Base-by-base conservation (phyloP, 2,113 vertebrate genomes). In the Amblyopsis rosae region DNA sequence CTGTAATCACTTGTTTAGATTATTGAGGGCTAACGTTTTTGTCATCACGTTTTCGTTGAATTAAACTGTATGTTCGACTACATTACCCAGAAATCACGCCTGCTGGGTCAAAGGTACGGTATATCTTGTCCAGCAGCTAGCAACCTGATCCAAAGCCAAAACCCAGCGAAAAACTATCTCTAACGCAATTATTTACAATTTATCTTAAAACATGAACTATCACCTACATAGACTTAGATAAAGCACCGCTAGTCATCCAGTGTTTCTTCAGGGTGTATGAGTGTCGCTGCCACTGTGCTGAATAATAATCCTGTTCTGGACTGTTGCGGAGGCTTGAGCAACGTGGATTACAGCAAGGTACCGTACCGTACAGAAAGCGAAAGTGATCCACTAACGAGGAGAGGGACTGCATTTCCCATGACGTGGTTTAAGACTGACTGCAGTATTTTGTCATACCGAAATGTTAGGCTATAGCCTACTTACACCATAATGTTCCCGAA, bases 331-430 rank as follows among this genome's bases (percentile, higher is more conserved):
- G 92, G 90, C 13, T 68, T 93, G 26, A 80, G 70, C 80, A 93
- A 92, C 91, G 54, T 93, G 72, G 92, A 93, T 15, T 93, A 87
- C 17, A 87, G 84, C 0, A 84, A 93, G 92, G 93, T 93, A 92
- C 81, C 72, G 7, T 49, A 92, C 81, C 72, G 7, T 49, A 1
- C 2, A 13, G 7, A 45, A 33, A 15, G 26, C n/a, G 0, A 3
- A 26, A 16, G 35, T 8, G 9, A 6, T 62, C 8, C 6, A 0
- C 0, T 6, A 6, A 57, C 4, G 1, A 6, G 2, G 15, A 8
- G 12, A 11, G 26, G 3, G 15, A 11, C 3, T 19, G 46, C 41
- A 62, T 0, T 3, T 8, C 32, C 3, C 12, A 12, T 6, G 35
- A 3, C 35, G 35, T 41, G 35, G 35, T 41, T 41, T 41, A 41